Evolutionary conservation across 2,113 vertebrate species (phyloP).

Genomic region (Dipodomys ordii): DNA sequence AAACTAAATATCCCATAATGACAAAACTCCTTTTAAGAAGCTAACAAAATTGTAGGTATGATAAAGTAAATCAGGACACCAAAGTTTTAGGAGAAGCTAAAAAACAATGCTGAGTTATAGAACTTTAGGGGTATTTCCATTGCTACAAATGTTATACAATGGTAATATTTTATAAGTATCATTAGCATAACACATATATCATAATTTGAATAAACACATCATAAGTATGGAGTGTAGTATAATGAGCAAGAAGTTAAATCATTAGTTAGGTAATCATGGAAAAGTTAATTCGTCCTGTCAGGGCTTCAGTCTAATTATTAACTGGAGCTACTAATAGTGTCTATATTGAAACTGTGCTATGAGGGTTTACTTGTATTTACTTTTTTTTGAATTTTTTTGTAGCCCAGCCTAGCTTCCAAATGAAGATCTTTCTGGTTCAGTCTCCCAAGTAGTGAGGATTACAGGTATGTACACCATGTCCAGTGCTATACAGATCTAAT

Average conservation of each 20-base stretch:
- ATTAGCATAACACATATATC: neutral
- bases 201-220: neutral
- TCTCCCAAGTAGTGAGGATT: no score
- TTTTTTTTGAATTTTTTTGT: no score
- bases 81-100: neutral
- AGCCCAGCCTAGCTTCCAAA: no score
- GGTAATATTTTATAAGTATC: neutral
- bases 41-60: neutral
- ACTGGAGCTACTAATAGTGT: neutral
- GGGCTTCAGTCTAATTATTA: neutral
- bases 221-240: neutral
- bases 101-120: neutral
- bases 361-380: neutral
- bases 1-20: neutral
- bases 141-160: neutral
- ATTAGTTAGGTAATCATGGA: neutral
- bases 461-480: no score
- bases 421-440: no score
- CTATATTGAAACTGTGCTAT: neutral
- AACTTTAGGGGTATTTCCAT: neutral
- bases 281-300: neutral
- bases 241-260: neutral
- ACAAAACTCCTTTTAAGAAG: slow-evolving; percentile 41
- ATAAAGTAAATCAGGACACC: neutral
- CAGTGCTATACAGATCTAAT: neutral